Base-by-base conservation (phyloP, 2,797 vertebrate species). In the Urophycis tenuis region DNA sequence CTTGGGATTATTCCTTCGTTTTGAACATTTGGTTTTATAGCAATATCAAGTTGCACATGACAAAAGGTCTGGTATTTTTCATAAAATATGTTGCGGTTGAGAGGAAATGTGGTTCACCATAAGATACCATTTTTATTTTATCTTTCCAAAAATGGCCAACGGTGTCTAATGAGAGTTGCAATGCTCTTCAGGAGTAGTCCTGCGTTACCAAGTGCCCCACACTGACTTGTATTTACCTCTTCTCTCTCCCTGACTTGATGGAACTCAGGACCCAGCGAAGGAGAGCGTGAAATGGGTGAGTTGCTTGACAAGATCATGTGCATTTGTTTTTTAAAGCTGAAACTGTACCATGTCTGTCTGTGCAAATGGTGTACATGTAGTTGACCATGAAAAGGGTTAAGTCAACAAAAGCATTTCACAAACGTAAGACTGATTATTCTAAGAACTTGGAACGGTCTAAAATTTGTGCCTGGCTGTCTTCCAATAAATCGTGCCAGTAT, bases 251-350 rank as follows among this genome's bases (percentile, higher is more conserved):
- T 91, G 84, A 81, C 77, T 49, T 34, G 49, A 80, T 86, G 89
- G 80, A 92, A 87, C 83, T 89, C 93, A 98, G 96, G 96, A 94
- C 95, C 95, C 74, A 92, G 94, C 71, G 95, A 95, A 76, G 93
- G 93, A 36, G 96, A 96, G 79, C 96, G 96, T 84, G 96, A 98
- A 72, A 94, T 95, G 92, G 96, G 97, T 99, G 90, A 93, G 92
- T 83, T 80, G 30, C 71, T 0, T 60, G 0, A 4, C 11, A 10
- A 1, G 17, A 53, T 0, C 1, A 45, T 39, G 0, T 14, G 1
- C 3, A 5, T 2, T 53, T 22, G n/a, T n/a, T 22, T 19, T 22
- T 53, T 53, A 4, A 29, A 29, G 60, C 8, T 3, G 10, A 19
- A 7, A 60, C 53, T 25, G 5, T 22, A 19, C 5, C 17, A 5